Percentiles rank a stretch among this genome's conserved stretches.
These are phyloP conservation scores for Glaucidium brasilianum DNA, from an alignment of 2,113 vertebrate genomes.

Conservation along the genomic window DNA sequence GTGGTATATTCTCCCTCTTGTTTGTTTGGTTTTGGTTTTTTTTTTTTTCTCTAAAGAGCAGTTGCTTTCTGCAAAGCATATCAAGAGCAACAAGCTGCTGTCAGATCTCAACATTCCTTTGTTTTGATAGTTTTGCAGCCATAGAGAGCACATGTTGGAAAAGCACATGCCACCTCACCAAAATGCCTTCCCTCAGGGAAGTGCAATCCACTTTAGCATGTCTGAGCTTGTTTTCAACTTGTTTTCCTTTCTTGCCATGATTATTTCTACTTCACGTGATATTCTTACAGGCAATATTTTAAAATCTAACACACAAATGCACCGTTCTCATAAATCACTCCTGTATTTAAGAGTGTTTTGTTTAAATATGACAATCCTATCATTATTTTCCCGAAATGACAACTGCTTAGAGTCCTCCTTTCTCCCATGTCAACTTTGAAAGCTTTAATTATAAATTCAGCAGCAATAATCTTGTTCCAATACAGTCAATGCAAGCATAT, in stretches of 20 bases:
- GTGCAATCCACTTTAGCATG: background rate
- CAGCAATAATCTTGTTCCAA: background rate
- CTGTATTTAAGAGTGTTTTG: background rate
- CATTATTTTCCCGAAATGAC: background rate
- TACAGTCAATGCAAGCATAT: background rate
- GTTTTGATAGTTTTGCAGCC: background rate
- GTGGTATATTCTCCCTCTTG: background rate
- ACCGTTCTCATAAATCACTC: background rate
- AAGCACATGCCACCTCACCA: background rate
- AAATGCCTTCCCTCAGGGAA: background rate
- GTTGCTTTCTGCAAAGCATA: background rate
- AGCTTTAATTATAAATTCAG: slow-evolving; percentile 18
- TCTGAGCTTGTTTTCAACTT: background rate
- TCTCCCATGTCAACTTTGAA: background rate
- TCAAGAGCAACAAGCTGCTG: background rate
- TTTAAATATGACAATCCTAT: background rate
- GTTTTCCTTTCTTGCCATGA: background rate
- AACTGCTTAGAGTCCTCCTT: background rate
- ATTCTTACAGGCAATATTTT: background rate
- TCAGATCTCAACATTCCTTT: background rate
- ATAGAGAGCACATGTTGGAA: background rate
- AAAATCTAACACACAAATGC: background rate
- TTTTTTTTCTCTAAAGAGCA: background rate
- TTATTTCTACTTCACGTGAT: background rate
- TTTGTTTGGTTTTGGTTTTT: no score